These are phyloP conservation scores for Lissocephala sabroskyi DNA, from an alignment of 2,888 invertebrate species.

Conservation along the genomic window DNA sequence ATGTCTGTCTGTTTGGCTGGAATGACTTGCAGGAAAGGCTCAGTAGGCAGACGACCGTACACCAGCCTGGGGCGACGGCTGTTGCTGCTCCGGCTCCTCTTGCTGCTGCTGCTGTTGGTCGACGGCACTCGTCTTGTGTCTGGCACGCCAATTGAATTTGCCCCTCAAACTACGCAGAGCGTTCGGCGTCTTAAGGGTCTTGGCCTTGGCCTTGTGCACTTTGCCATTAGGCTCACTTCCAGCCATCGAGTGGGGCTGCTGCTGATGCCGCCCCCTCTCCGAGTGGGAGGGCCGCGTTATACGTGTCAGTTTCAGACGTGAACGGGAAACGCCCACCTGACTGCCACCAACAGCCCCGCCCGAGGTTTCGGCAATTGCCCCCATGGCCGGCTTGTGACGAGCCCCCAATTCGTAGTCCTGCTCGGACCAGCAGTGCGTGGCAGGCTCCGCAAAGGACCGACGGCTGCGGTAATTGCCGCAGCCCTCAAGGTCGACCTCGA, in stretches of 20 bases:
- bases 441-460: neutral
- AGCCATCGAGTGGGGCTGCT: too few species aligned
- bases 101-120: slow-evolving; percentile 1
- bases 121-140: slow-evolving; percentile 24
- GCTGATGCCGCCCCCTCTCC: too few species aligned
- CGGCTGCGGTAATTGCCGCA: neutral
- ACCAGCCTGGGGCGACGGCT: neutral
- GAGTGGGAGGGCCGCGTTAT: slow-evolving; percentile 33
- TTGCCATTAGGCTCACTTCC: slow-evolving; percentile 32
- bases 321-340: slow-evolving; percentile 21
- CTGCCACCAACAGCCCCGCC: too few species aligned
- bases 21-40: neutral
- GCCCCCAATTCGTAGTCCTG: slow-evolving; percentile 34
- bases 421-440: slow-evolving; percentile 27
- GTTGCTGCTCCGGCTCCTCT: neutral
- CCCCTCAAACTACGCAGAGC: slow-evolving; percentile 37
- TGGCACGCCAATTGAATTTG: slow-evolving; percentile 52
- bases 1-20: too few species aligned
- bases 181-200: slow-evolving; percentile 29
- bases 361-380: slow-evolving; percentile 42
- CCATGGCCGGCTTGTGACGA: slow-evolving; percentile 37
- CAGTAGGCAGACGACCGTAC: neutral
- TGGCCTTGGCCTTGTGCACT: slow-evolving; percentile 48
- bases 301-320: slow-evolving; percentile 57
- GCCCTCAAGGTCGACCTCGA: slow-evolving; percentile 55